These are phyloP conservation scores for Pocota personata DNA, from an alignment of 2,888 invertebrate genomes.

Conservation along the genomic window DNA sequence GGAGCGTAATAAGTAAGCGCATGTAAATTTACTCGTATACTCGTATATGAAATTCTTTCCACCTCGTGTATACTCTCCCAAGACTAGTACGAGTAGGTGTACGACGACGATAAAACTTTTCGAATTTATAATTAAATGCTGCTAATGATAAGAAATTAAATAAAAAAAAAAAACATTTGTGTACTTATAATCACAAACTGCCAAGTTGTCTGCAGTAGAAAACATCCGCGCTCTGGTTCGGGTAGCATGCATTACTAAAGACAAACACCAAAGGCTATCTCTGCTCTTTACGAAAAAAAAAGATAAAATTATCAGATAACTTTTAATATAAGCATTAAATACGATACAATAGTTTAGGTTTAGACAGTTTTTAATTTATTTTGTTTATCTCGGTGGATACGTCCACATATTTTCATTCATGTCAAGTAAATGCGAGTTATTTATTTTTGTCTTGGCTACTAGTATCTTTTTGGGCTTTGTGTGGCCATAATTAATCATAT, in stretches of 20 bases:
- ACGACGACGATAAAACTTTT: neutral
- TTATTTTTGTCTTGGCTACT: neutral
- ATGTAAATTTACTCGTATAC: neutral
- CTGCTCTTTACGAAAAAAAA: neutral
- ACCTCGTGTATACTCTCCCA: neutral
- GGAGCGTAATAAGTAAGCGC: neutral
- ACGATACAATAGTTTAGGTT: constrained; percentile 20
- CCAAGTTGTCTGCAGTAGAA: constrained; percentile 24
- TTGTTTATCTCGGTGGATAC: constrained; percentile 13
- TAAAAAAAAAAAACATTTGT: constrained; percentile 6
- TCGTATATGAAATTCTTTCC: neutral
- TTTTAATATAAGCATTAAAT: constrained; percentile 11
- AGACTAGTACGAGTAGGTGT: too few species aligned
- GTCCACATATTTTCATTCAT: constrained; percentile 41
- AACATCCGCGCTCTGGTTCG: neutral
- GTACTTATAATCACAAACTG: constrained; percentile 20
- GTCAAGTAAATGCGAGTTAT: constrained; percentile 22
- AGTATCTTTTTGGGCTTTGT: constrained; percentile 4
- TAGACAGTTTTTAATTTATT: constrained; percentile 27
- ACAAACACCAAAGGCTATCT: neutral
- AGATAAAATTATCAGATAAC: constrained; percentile 34
- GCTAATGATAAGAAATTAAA: neutral
- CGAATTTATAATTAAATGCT: neutral
- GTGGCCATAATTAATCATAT: constrained; percentile 30
- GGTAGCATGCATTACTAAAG: neutral